Base-by-base conservation (phyloP, 2,888 invertebrate species). In the Cheilosia impressa region DNA sequence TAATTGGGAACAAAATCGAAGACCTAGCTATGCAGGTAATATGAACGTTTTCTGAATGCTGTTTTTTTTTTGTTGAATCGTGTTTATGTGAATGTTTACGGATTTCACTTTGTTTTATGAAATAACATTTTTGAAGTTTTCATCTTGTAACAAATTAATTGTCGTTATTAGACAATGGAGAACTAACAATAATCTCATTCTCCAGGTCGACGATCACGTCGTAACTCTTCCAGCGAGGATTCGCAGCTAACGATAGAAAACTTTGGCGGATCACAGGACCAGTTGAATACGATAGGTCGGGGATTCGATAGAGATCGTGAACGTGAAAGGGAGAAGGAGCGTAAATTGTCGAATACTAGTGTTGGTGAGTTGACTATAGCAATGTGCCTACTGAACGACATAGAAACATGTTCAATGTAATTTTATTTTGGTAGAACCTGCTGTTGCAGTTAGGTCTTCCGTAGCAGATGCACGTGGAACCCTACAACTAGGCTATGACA, bases 201-300 rank as follows among this genome's bases (percentile, higher is more conserved):
- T 92, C 95, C 95, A 79, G 97, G 97, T 0, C 94, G 97, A 4
- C 94, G 97, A 57, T 97, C 97, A 57, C 94, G 97, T 19, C 94
- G 97, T 87, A 97, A 97, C 90, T 97, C 97, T 88, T 94, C 96
- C 63, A 94, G 95, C 83, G 97, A 97, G 91, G 97, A 98, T 91
- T 97, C 97, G 41, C 97, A 97, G 92, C 93, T 98, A 88, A 98
- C 97, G 0, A 96, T 97, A 72, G 98, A 98, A 93, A 98, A 98
- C 93, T 97, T 98, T 92, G 97, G 98, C 58, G 98, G 98, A 76
- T 97, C 97, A 88, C 97, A 97, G 93, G 97, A 98, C 92, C 95
- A 97, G 89, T 92, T 97, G 88, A 96, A 97, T 93, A 96, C 96
- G 91, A 95, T 97, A 55, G 97, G 97, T 0, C 93, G 95, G 79